Evolutionary conservation across 2,797 vertebrate species (phyloP).

Genomic region (Aratinga solstitialis): DNA sequence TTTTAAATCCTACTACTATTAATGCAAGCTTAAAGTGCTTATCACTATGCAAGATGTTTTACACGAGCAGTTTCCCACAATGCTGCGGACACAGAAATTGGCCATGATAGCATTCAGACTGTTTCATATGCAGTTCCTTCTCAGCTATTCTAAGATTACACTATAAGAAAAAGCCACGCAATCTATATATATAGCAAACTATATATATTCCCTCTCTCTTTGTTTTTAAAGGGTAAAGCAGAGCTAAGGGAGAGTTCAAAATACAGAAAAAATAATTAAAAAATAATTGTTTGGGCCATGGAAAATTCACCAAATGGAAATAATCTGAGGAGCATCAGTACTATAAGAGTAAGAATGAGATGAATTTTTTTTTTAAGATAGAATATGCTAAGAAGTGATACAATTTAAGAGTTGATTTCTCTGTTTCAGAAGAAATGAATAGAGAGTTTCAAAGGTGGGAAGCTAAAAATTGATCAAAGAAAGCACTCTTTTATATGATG

Average conservation of each 20-base stretch:
- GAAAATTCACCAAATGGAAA: conserved; percentile 19
- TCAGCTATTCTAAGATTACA: not conserved
- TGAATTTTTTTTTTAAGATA: not conserved
- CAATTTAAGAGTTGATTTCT: not conserved
- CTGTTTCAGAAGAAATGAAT: not conserved
- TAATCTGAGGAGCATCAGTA: not conserved
- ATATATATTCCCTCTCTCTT: not conserved
- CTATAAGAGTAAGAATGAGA: not conserved
- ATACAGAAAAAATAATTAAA: not conserved
- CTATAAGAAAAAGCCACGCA: not conserved
- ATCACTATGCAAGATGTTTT: not conserved
- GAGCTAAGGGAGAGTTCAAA: not conserved
- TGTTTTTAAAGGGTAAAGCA: not conserved
- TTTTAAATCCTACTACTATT: conserved; percentile 21
- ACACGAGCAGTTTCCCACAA: not conserved
- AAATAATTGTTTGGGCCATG: not conserved
- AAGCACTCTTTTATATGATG: not conserved
- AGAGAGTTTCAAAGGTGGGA: conserved; percentile 13
- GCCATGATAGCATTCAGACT: not conserved
- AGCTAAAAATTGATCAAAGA: conserved; percentile 48
- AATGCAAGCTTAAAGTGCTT: conserved; percentile 9
- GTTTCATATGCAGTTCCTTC: not conserved
- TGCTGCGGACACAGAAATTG: not conserved
- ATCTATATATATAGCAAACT: not conserved
- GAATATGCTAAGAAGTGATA: not conserved